These are phyloP conservation scores for Zophobas morio DNA, from an alignment of 1,140 invertebrate genomes.

Conservation along the genomic window DNA sequence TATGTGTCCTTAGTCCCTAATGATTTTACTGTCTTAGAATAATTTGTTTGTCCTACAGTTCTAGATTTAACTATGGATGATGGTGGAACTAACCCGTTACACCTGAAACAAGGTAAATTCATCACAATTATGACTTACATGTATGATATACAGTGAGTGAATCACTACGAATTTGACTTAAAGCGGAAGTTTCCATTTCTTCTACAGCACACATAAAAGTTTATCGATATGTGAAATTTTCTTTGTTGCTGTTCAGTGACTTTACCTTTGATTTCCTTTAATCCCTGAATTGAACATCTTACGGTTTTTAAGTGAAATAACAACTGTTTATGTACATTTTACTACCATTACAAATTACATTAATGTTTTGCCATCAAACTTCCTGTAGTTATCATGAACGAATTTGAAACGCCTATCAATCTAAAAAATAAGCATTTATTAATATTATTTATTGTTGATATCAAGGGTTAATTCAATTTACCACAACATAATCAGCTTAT, in stretches of 20 bases:
- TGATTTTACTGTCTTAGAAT: slow-evolving; percentile 36
- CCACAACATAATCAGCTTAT: slow-evolving; percentile 59
- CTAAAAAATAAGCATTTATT: slow-evolving; percentile 16
- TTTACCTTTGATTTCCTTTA: slow-evolving; percentile 62
- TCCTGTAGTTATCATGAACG: background rate
- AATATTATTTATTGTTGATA: slow-evolving; percentile 7
- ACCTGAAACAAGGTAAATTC: slow-evolving; percentile 51
- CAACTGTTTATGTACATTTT: slow-evolving; percentile 54
- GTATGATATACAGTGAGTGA: background rate
- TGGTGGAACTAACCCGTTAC: slow-evolving; percentile 58
- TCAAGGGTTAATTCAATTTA: slow-evolving; percentile 57
- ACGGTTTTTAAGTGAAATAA: slow-evolving; percentile 57
- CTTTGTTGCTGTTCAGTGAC: background rate
- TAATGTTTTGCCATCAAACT: slow-evolving; percentile 30
- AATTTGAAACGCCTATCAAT: background rate
- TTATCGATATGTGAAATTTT: background rate
- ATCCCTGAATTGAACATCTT: slow-evolving; percentile 64
- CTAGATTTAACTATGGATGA: slow-evolving; percentile 35
- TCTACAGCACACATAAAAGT: background rate
- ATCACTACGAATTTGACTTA: background rate
- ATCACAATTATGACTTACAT: background rate
- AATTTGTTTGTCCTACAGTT: slow-evolving; percentile 39
- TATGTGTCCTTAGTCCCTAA: slow-evolving; percentile 51
- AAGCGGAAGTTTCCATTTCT: background rate
- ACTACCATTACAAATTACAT: slow-evolving; percentile 32